These are phyloP conservation scores for Mobula birostris DNA, from an alignment of 2,113 vertebrate genomes.

Conservation along the genomic window DNA sequence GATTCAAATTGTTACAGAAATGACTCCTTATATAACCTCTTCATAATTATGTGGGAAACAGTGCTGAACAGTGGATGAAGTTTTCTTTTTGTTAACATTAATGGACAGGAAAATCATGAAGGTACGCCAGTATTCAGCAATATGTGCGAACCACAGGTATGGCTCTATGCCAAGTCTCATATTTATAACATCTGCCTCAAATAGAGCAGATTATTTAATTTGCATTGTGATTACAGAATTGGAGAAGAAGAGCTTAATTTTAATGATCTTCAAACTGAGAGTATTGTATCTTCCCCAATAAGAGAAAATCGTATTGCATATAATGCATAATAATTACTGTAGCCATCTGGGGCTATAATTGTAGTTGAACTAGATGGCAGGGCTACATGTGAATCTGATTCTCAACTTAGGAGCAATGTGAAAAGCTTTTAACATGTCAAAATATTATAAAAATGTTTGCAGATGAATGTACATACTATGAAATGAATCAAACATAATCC, in stretches of 20 bases:
- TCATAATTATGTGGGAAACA: background rate
- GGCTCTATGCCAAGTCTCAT: too few relatives aligned
- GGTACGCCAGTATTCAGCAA: background rate
- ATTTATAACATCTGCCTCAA: background rate
- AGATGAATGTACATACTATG: background rate
- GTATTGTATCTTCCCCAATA: background rate
- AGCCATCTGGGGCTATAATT: background rate
- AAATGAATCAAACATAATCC: background rate
- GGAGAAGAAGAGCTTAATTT: background rate
- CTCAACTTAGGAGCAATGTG: background rate
- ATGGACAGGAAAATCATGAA: background rate
- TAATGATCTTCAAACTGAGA: background rate
- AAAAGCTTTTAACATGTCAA: background rate
- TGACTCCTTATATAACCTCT: background rate
- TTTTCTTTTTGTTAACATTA: background rate
- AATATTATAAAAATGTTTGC: background rate
- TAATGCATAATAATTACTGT: background rate
- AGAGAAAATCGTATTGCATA: background rate
- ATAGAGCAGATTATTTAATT: background rate
- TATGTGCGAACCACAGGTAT: background rate
- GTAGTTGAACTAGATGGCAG: background rate
- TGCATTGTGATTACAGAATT: background rate
- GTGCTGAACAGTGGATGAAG: too few relatives aligned
- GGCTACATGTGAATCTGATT: background rate
- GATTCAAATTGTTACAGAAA: background rate